phyloP scores from a whole-genome alignment of 2,113 vertebrate genomes.

The Stomatorhinus ivindoensis region DNA sequence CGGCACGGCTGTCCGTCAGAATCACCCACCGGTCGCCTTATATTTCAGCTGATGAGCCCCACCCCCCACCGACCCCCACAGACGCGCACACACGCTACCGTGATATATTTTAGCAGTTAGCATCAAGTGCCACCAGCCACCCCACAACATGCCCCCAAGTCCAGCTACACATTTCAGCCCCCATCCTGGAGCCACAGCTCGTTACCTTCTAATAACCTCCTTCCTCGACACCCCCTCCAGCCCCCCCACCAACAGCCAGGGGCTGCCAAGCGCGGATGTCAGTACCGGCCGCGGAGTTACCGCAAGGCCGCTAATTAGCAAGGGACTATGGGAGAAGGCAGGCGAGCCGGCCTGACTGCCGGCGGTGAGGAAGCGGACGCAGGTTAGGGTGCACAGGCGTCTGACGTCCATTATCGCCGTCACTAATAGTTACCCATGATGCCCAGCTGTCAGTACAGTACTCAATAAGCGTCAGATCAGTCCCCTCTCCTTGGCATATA shows the following conservation, averaged over 20 bases:
- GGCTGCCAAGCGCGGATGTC: neutral
- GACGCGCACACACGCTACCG: slow-evolving; percentile 25
- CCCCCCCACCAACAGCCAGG: neutral
- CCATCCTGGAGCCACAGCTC: neutral
- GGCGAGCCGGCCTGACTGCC: neutral
- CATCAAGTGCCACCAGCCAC: neutral
- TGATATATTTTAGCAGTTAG: neutral
- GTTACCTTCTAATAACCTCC: slow-evolving; percentile 7
- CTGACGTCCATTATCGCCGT: slow-evolving; percentile 1
- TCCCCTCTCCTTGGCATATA: neutral
- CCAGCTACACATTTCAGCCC: slow-evolving; percentile 8
- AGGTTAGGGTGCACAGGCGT: neutral
- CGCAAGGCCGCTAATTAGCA: slow-evolving; percentile 8
- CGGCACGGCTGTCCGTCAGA: neutral
- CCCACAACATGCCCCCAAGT: neutral
- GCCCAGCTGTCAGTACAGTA: neutral
- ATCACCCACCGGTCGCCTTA: neutral
- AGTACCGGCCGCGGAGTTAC: neutral
- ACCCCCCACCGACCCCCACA: neutral
- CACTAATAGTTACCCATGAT: slow-evolving; percentile 1
- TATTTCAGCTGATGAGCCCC: neutral
- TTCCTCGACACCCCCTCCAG: neutral
- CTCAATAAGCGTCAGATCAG: neutral
- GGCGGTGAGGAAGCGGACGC: neutral
- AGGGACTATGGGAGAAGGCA: neutral